A percentile compares a stretch with the other conserved stretches of the same genome.
Conservation (phyloP, 2,888 invertebrate species). For the Autographa pulchrina region DNA sequence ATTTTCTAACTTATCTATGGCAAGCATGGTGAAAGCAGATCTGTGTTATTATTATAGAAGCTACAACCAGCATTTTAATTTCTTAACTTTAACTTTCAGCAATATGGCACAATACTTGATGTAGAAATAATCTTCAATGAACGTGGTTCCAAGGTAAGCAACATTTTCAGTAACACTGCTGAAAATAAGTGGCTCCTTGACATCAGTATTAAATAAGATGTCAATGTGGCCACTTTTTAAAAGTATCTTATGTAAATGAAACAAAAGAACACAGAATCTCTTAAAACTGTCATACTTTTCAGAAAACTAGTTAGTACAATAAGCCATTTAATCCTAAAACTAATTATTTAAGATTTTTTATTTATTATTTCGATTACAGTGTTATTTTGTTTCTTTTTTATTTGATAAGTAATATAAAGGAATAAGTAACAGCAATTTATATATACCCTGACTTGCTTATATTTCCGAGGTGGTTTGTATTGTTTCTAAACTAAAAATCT, state of each 20-base stretch:
- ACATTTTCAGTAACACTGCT: slow-evolving; percentile 55
- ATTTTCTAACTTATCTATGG: slow-evolving; percentile 21
- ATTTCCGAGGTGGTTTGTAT: slow-evolving; percentile 11
- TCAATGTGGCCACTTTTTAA: slow-evolving; percentile 73
- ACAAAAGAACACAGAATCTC: slow-evolving; percentile 38
- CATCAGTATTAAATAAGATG: slow-evolving; percentile 72
- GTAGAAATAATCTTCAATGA: slow-evolving; percentile 99
- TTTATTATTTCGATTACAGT: slow-evolving; percentile 6
- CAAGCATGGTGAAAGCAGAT: slow-evolving; percentile 66
- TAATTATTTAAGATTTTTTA: not conserved
- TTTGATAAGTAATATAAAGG: slow-evolving; percentile 48
- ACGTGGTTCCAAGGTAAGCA: slow-evolving; percentile 99
- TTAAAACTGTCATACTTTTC: not conserved
- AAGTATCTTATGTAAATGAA: slow-evolving; percentile 39
- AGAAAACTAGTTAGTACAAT: not conserved
- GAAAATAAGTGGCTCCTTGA: slow-evolving; percentile 77
- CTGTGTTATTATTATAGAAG: slow-evolving; percentile 50
- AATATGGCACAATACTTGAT: slow-evolving; percentile 99
- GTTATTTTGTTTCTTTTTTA: slow-evolving; percentile 46
- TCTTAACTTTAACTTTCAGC: slow-evolving; percentile 92
- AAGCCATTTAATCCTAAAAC: not conserved
- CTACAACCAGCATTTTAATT: slow-evolving; percentile 63
- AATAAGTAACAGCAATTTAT: slow-evolving; percentile 39
- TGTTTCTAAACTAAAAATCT: slow-evolving; percentile 11
- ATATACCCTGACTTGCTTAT: slow-evolving; percentile 7